These are phyloP conservation scores for Oryzias sinensis DNA, from an alignment of 2,797 vertebrate species.

Conservation along the genomic window DNA sequence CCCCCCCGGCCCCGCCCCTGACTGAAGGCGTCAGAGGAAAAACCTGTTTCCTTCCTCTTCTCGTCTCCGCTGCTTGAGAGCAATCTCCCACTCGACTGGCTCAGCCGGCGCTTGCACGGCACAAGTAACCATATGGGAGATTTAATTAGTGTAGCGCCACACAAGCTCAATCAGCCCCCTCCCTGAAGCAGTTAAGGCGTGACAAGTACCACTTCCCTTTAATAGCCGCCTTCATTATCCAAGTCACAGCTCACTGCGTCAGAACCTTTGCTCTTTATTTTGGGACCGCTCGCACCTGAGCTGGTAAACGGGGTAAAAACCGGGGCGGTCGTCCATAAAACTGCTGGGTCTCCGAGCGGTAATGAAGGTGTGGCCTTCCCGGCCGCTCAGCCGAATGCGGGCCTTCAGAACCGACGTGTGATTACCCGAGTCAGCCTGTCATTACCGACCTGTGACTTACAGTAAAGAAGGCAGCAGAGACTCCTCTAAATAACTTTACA, in stretches of 20 bases:
- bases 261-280: conserved; percentile 56
- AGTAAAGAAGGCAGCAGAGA: conserved; percentile 33
- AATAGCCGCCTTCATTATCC: conserved; percentile 61
- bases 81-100: conserved; percentile 65
- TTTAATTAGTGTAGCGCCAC: conserved; percentile 72
- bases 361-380: conserved; percentile 54
- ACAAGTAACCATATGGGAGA: conserved; percentile 74
- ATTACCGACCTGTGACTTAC: conserved; percentile 53
- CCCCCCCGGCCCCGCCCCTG: conserved; percentile 8
- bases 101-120: conserved; percentile 58
- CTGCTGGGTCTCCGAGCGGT: conserved; percentile 48
- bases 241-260: conserved; percentile 37
- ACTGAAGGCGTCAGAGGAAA: conserved; percentile 35
- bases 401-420: conserved; percentile 65
- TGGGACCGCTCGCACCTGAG: conserved; percentile 30
- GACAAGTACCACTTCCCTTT: conserved; percentile 51
- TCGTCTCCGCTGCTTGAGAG: conserved; percentile 45
- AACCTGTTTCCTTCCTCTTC: conserved; percentile 42
- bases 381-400: conserved; percentile 40
- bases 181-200: conserved; percentile 46
- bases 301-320: conserved; percentile 27
- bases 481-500: neutral
- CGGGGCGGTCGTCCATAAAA: conserved; percentile 23
- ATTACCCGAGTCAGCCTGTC: conserved; percentile 64
- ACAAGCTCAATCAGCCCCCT: conserved; percentile 53